These are phyloP conservation scores for Crocallis elinguaria DNA, from an alignment of 2,888 invertebrate species.

Conservation along the genomic window DNA sequence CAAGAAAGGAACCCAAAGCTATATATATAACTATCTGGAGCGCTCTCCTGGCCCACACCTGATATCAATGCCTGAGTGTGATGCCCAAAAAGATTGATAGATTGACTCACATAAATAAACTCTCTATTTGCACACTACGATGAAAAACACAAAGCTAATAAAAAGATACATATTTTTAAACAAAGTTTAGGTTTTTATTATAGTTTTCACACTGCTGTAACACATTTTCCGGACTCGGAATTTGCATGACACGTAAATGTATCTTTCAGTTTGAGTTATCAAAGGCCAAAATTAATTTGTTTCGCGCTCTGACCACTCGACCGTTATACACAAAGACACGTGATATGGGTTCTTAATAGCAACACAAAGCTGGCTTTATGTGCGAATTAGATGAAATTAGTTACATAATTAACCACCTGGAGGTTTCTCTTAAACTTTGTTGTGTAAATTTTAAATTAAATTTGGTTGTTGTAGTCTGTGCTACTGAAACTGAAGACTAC, in stretches of 20 bases:
- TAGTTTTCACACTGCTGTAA: no score
- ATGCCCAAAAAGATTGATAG: no score
- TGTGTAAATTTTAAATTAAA: slow-evolving; percentile 2
- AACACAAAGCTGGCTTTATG: slow-evolving; percentile 63
- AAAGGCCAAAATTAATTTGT: slow-evolving; percentile 68
- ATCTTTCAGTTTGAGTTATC: slow-evolving; percentile 2
- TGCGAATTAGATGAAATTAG: slow-evolving; percentile 57
- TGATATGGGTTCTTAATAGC: slow-evolving; percentile 74
- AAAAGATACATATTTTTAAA: no score
- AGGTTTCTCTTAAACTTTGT: slow-evolving; percentile 30
- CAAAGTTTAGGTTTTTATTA: no score
- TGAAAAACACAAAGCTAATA: no score
- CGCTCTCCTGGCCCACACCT: no score
- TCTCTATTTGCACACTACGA: no score
- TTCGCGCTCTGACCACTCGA: slow-evolving; percentile 54
- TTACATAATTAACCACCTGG: slow-evolving; percentile 57
- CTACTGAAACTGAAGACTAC: neutral
- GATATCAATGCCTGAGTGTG: no score
- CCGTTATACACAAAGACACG: slow-evolving; percentile 67
- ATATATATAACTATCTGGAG: no score
- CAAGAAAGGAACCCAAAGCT: no score
- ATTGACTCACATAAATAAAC: no score
- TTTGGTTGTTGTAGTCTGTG: slow-evolving; percentile 4
- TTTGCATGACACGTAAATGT: neutral
- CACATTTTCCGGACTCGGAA: neutral